Evolutionary conservation across 2,888 invertebrate species (phyloP).

Genomic region (Drosophila histrio): DNA sequence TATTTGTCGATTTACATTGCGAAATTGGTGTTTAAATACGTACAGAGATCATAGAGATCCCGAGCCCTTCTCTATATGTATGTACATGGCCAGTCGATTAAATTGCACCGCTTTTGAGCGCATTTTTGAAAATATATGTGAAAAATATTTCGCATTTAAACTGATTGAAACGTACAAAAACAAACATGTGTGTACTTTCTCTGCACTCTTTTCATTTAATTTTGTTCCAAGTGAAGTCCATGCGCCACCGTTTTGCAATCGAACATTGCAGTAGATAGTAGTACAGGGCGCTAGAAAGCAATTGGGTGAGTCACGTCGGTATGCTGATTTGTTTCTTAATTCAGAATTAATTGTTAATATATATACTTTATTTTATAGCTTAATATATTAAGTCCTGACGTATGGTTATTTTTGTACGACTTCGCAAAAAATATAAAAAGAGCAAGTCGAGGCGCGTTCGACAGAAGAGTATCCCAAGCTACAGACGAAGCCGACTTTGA

Average conservation of each 20-base stretch:
- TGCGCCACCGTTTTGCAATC: constrained; percentile 30
- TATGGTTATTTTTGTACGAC: too few relatives aligned
- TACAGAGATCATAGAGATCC: constrained; percentile 62
- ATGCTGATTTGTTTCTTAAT: background rate
- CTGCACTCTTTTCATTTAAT: constrained; percentile 50
- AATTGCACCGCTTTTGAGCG: constrained; percentile 70
- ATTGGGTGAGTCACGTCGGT: constrained; percentile 12
- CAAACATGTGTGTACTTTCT: constrained; percentile 64
- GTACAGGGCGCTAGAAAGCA: constrained; percentile 16
- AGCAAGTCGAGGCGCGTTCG: too few relatives aligned
- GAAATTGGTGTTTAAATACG: constrained; percentile 69
- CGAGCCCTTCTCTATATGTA: constrained; percentile 9
- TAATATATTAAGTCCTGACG: background rate
- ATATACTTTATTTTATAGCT: background rate
- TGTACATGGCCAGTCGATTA: constrained; percentile 27
- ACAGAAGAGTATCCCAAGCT: too few relatives aligned
- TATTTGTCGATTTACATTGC: constrained; percentile 69
- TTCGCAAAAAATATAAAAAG: background rate
- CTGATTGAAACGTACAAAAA: constrained; percentile 67
- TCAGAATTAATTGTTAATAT: background rate
- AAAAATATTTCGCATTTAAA: constrained; percentile 74
- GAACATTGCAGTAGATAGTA: constrained; percentile 17
- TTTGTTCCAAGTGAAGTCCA: constrained; percentile 30
- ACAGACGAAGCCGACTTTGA: too few relatives aligned
- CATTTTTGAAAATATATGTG: constrained; percentile 61